These are phyloP conservation scores for Drosophila rubida DNA, from an alignment of 2,888 invertebrate species.

Conservation along the genomic window DNA sequence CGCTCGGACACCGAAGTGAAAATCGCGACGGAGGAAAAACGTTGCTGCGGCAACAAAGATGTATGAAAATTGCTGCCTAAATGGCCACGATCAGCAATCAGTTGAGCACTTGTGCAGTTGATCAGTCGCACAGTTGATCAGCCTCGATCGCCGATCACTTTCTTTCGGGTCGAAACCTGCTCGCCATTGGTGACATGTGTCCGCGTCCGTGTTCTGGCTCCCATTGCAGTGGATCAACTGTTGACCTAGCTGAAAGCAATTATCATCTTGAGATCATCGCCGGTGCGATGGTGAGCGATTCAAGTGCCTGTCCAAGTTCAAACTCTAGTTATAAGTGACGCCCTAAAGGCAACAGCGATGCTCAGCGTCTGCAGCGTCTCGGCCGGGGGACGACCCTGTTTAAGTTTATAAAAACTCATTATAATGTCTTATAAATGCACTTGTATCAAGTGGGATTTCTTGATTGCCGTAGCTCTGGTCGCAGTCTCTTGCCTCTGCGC, in stretches of 20 bases:
- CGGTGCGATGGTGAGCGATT: conserved; percentile 45
- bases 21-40: conserved; percentile 28
- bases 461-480: conserved; percentile 57
- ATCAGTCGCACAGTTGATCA: conserved; percentile 6
- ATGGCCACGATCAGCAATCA: conserved; percentile 57
- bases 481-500: conserved; percentile 19
- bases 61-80: conserved; percentile 75
- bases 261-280: conserved; percentile 70
- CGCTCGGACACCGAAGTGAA: conserved; percentile 68
- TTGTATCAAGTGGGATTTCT: conserved; percentile 81
- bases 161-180: conserved; percentile 60
- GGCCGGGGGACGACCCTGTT: conserved; percentile 68
- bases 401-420: conserved; percentile 82
- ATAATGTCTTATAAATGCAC: conserved; percentile 81
- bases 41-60: conserved; percentile 39
- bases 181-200: conserved; percentile 70
- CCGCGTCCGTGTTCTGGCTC: conserved; percentile 1
- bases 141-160: conserved; percentile 59
- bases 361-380: too few species aligned
- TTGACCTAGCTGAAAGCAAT: conserved; percentile 74
- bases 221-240: conserved; percentile 22
- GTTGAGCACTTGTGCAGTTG: neutral
- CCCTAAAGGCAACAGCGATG: conserved; percentile 66
- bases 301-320: conserved; percentile 63
- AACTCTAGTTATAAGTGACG: conserved; percentile 73